phyloP scores from a whole-genome alignment of 2,888 invertebrate genomes.

The Chrysolina oricalcia region DNA sequence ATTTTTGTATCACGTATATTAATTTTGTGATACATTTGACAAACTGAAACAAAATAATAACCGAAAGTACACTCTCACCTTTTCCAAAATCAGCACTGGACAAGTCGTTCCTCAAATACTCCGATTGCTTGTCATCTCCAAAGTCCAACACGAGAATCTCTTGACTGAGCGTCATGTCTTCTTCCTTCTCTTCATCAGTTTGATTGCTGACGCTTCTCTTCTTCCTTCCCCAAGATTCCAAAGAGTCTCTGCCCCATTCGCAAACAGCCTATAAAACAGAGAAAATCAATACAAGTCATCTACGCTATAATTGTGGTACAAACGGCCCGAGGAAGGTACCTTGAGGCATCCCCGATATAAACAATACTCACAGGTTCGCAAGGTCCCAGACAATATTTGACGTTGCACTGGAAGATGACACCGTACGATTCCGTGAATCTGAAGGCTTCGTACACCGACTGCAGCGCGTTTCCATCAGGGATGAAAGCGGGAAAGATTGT shows the following conservation, averaged over 20 bases:
- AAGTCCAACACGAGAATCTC: slow-evolving; percentile 95
- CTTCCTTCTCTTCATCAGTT: slow-evolving; percentile 79
- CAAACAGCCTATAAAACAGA: slow-evolving; percentile 82
- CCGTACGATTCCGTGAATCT: slow-evolving; percentile 97
- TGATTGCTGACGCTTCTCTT: slow-evolving; percentile 83
- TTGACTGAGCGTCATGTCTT: slow-evolving; percentile 94
- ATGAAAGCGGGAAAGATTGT: slow-evolving; percentile 95
- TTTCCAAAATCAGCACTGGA: slow-evolving; percentile 83
- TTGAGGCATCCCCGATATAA: neutral
- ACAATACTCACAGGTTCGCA: slow-evolving; percentile 86
- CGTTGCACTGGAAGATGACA: slow-evolving; percentile 97
- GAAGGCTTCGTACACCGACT: slow-evolving; percentile 95
- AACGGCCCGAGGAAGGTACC: neutral
- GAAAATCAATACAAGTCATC: slow-evolving; percentile 50
- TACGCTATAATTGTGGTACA: neutral
- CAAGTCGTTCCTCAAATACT: slow-evolving; percentile 85
- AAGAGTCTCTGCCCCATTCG: slow-evolving; percentile 92
- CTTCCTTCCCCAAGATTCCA: slow-evolving; percentile 93
- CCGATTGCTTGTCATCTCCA: slow-evolving; percentile 90
- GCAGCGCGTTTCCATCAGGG: slow-evolving; percentile 91
- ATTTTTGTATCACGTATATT: no score
- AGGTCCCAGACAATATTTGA: slow-evolving; percentile 95
- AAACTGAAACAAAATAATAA: no score
- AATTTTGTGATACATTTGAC: no score
- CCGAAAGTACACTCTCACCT: slow-evolving; percentile 72